A percentile compares a stretch with the other conserved stretches of the same genome.
Conservation (phyloP, 53 echinoderm and acorn worm species). For the Echinometra lucunter region DNA sequence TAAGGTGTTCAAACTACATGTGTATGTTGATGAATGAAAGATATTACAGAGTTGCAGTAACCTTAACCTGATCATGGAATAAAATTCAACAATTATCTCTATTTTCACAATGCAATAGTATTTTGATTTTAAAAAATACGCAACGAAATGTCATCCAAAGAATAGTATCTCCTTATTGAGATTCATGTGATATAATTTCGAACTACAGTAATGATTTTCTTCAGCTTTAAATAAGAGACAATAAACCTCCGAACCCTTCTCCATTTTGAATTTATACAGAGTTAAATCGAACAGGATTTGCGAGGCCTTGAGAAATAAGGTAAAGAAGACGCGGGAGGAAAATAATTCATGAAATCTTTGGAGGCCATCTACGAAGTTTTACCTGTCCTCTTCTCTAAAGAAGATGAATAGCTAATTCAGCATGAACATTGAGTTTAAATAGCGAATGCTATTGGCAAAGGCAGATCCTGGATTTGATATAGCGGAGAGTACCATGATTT, state of each 20-base stretch:
- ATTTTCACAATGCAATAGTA: too few relatives aligned
- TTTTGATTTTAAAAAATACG: too few relatives aligned
- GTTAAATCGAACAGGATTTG: not conserved
- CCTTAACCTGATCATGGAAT: too few relatives aligned
- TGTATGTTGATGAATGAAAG: too few relatives aligned
- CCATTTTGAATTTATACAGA: constrained; percentile 12
- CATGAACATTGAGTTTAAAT: not conserved
- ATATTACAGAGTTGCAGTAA: too few relatives aligned
- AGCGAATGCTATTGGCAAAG: not conserved
- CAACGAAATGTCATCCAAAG: too few relatives aligned
- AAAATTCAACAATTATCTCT: too few relatives aligned
- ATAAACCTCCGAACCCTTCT: not conserved
- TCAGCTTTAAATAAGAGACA: not conserved
- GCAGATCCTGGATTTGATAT: not conserved
- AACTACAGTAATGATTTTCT: not conserved
- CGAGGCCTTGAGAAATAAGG: not conserved
- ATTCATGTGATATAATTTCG: not conserved
- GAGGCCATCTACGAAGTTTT: not conserved
- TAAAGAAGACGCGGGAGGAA: not conserved
- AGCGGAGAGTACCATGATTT: too few relatives aligned
- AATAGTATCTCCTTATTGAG: not conserved
- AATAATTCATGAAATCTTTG: not conserved
- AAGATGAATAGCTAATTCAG: not conserved
- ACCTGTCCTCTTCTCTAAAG: not conserved
- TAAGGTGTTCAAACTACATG: too few relatives aligned